Base-by-base conservation (phyloP, 2,888 invertebrate species). In the Rhimphoctona megacephalus region DNA sequence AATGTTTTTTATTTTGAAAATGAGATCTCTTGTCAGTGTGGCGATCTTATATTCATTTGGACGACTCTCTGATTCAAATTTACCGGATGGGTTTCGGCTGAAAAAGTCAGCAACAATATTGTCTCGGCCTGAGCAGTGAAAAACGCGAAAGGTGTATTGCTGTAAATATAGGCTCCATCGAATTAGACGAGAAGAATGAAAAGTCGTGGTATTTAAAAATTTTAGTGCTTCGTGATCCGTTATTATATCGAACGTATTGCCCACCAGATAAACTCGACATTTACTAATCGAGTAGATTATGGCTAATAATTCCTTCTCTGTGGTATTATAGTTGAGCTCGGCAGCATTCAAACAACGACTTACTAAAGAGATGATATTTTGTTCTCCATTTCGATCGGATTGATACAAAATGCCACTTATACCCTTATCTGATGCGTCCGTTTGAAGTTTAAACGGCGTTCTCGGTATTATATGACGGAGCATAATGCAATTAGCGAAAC, bases 41-140 rank as follows among this genome's bases (percentile, higher is more conserved):
- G 52, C 52, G 52, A 52, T 52, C 6, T n/a, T 52, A n/a, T n/a
- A n/a, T 6, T 52, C n/a, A n/a, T 52, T n/a, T 5, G n/a, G 52
- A 52, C n/a, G n/a, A n/a, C n/a, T 25, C 17, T 49, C 49, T 30
- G 9, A 1, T 5, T 70, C 25, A 17, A 70, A 70, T 14, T 22
- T 25, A 5, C 70, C 49, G 22, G 25, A 14, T 3, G 87, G 86
- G 83, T 85, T 88, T 5, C 92, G 64, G 4, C 90, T 91, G 9
- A 91, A 81, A 4, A 88, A 82, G 82, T 92, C 90, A 0, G 70
- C 70, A 11, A 70, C 87, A 0, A 89, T 25, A 76, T 91, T 91
- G 1, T 91, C 89, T 1, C 22, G 66, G 0, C 90, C 92, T 8
- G 67, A 79, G 72, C 70, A 70, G 11, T 70, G 46, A 0, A 46